phyloP scores from a whole-genome alignment of 2,888 invertebrate species.

The Eretmocerus hayati region DNA sequence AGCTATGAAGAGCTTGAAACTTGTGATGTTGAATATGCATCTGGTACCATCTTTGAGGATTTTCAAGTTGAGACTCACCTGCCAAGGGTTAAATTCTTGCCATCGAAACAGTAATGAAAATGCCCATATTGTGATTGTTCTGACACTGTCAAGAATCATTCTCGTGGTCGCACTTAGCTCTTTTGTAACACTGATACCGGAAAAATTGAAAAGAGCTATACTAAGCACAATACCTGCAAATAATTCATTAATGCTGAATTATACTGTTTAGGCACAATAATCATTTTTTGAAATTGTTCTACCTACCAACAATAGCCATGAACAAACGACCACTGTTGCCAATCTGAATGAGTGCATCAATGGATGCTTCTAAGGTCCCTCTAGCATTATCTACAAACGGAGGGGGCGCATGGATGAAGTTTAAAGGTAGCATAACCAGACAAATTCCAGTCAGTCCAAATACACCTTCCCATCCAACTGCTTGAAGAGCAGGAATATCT shows the following conservation, averaged over 20 bases:
- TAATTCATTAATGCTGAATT: too few relatives aligned
- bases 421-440: slow-evolving; percentile 67
- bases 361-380: slow-evolving; percentile 72
- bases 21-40: too few relatives aligned
- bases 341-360: slow-evolving; percentile 81
- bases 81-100: slow-evolving; percentile 74
- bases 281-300: neutral
- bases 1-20: too few relatives aligned
- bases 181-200: slow-evolving; percentile 87
- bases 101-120: slow-evolving; percentile 68
- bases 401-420: slow-evolving; percentile 67
- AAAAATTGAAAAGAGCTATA: slow-evolving; percentile 90
- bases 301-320: slow-evolving; percentile 58
- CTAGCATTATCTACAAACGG: slow-evolving; percentile 72
- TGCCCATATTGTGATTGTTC: slow-evolving; percentile 86
- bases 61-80: too few relatives aligned
- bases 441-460: slow-evolving; percentile 64
- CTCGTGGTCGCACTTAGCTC: slow-evolving; percentile 87
- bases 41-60: too few relatives aligned
- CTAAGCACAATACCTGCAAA: slow-evolving; percentile 69
- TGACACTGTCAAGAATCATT: slow-evolving; percentile 82
- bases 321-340: slow-evolving; percentile 57
- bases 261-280: too few relatives aligned
- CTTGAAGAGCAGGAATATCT: slow-evolving; percentile 84
- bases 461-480: slow-evolving; percentile 88